Evolutionary conservation across 2,888 invertebrate genomes (phyloP).

Genomic region (Rotaria socialis): DNA sequence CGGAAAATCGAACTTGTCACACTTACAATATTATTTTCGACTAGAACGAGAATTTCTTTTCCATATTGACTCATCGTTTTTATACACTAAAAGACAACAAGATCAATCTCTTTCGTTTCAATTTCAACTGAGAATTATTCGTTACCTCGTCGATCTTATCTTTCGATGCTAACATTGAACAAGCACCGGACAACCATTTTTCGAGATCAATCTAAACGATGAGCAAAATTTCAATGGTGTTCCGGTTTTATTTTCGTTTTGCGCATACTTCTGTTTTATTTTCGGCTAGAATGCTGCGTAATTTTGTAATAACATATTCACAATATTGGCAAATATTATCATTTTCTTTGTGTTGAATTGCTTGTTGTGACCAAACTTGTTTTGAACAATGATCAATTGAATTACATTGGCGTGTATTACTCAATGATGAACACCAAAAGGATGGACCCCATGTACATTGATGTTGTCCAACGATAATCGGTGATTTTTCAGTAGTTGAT

Average conservation of each 20-base stretch:
- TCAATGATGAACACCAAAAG: constrained; percentile 28
- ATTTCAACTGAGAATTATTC: neutral
- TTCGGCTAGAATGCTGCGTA: neutral
- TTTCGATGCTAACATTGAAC: neutral
- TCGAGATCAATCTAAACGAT: neutral
- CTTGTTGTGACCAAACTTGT: neutral
- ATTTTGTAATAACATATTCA: neutral
- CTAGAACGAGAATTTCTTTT: neutral
- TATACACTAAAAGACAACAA: neutral
- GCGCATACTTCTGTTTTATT: neutral
- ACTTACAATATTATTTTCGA: constrained; percentile 4
- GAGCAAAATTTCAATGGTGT: neutral
- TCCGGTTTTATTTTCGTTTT: neutral
- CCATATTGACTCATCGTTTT: neutral
- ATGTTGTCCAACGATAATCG: neutral
- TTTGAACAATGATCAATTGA: neutral
- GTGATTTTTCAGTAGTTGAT: neutral
- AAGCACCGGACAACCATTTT: constrained; percentile 14
- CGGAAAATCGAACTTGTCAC: neutral
- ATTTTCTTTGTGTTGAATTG: neutral
- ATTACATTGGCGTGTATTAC: constrained; percentile 12
- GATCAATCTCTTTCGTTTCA: too few species aligned
- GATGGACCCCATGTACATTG: constrained; percentile 32
- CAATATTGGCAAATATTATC: constrained; percentile 32
- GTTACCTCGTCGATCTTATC: neutral